Evolutionary conservation across 2,113 vertebrate species (phyloP).

Genomic region (Henicopernis longicauda): DNA sequence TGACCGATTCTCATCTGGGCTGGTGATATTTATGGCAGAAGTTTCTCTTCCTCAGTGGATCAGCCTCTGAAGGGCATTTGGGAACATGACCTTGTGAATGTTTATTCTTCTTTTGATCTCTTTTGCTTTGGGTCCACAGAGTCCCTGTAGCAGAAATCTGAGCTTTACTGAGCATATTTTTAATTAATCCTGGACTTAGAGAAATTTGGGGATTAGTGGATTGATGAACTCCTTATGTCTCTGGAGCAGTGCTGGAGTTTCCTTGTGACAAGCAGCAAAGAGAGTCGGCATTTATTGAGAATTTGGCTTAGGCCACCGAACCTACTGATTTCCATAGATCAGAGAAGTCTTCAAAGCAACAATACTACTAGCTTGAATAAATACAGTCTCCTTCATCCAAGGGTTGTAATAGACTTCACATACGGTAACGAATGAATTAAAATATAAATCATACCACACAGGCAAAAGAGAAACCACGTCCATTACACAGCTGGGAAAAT

Average conservation of each 20-base stretch:
- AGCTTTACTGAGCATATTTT: conserved; percentile 14
- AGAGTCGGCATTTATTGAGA: neutral
- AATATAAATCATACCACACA: neutral
- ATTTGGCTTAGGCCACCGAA: neutral
- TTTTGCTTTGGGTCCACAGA: neutral
- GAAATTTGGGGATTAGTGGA: conserved; percentile 22
- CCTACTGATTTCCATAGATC: neutral
- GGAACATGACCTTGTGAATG: neutral
- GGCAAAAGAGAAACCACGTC: neutral
- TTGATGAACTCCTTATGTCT: conserved; percentile 1
- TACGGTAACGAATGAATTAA: neutral
- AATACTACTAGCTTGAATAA: neutral
- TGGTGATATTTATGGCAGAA: neutral
- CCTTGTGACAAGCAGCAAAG: neutral
- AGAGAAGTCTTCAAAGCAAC: neutral
- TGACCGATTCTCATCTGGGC: neutral
- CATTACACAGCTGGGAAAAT: neutral
- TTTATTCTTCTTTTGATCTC: conserved; percentile 19
- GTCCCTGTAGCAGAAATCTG: neutral
- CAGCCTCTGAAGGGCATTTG: neutral
- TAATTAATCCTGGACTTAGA: conserved; percentile 38
- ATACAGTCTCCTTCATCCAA: neutral
- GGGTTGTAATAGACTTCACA: neutral
- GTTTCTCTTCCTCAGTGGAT: neutral
- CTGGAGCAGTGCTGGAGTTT: neutral